These are phyloP conservation scores for Busseola fusca DNA, from an alignment of 2,888 invertebrate species.

Conservation along the genomic window DNA sequence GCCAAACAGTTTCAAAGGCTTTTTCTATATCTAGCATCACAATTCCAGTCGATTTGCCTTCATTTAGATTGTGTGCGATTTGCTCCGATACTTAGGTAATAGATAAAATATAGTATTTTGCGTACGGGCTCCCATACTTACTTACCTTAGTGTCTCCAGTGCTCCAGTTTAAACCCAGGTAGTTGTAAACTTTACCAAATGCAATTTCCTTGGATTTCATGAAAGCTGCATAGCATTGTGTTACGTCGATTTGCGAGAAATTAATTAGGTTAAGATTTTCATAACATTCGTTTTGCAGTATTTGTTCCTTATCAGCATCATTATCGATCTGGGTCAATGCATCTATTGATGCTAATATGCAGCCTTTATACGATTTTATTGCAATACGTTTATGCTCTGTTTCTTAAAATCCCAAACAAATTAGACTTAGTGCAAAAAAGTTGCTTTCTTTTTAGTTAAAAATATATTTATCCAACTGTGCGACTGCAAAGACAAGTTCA, in stretches of 20 bases:
- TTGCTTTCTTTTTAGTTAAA: background rate
- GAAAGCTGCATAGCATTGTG: background rate
- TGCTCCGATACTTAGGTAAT: too few species aligned
- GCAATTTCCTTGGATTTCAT: background rate
- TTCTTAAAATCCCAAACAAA: background rate
- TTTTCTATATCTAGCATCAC: too few species aligned
- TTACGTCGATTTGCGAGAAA: background rate
- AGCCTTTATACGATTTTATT: background rate
- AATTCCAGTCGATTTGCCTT: too few species aligned
- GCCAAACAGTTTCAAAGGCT: too few species aligned
- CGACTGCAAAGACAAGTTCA: background rate
- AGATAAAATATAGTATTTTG: too few species aligned
- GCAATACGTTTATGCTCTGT: background rate
- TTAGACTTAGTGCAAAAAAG: background rate
- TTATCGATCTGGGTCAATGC: constrained; percentile 30
- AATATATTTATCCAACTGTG: background rate
- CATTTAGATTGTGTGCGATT: too few species aligned
- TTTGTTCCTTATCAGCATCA: constrained; percentile 13
- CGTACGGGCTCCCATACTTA: too few species aligned
- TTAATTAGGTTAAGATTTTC: constrained; percentile 18
- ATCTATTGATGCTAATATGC: background rate
- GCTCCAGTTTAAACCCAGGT: background rate
- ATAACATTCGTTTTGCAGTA: constrained; percentile 16
- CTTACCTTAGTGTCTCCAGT: too few species aligned
- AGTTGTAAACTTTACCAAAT: background rate